Base-by-base conservation (phyloP, 2,113 vertebrate species). In the Gnathonemus echidnorhynchus region DNA sequence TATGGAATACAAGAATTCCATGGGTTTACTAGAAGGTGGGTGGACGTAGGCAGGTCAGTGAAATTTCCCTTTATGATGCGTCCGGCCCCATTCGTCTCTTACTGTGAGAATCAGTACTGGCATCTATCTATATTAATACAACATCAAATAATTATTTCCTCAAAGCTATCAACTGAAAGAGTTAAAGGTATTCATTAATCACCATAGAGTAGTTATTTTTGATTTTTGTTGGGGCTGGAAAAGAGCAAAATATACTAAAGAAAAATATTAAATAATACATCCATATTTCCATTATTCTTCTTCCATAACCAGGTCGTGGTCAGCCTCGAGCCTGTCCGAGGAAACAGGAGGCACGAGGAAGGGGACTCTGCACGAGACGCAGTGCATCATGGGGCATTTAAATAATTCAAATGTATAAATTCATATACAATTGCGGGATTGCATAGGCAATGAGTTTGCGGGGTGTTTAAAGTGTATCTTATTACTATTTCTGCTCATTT, bases 91-190 rank as follows among this genome's bases (percentile, higher is more conserved):
- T 70, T 42, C 80, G 6, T 19, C 31, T 89, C 50, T 52, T 80
- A 89, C 80, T 21, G 3, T 48, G 27, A n/a, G 27, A 27, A 31
- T 80, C 13, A 6, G 7, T 80, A 5, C 13, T 52, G 49, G 62
- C 21, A 53, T 89, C 70, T 53, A 31, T 53, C 13, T 10, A 80
- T 89, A 89, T 89, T 80, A 89, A 15, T 27, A 2, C 70, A n/a
- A 13, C 66, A 89, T 80, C n/a, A 89, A 89, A 74, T 39, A 89
- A 83, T 80, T 27, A 52, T n/a, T 42, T 83, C 70, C 31, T 52
- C 70, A 83, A 31, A 53, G 31, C 31, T 35, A 45, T 50, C 15
- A 13, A 48, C 17, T 8, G 17, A 27, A 27, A 39, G 46, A 35
- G 35, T 7, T 27, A 52, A 53, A 83, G 1, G 46, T 21, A 39